A percentile compares a stretch with the other conserved stretches of the same genome.
These are phyloP conservation scores for Carassius gibelio DNA, from an alignment of 2,113 vertebrate species.

Conservation along the genomic window DNA sequence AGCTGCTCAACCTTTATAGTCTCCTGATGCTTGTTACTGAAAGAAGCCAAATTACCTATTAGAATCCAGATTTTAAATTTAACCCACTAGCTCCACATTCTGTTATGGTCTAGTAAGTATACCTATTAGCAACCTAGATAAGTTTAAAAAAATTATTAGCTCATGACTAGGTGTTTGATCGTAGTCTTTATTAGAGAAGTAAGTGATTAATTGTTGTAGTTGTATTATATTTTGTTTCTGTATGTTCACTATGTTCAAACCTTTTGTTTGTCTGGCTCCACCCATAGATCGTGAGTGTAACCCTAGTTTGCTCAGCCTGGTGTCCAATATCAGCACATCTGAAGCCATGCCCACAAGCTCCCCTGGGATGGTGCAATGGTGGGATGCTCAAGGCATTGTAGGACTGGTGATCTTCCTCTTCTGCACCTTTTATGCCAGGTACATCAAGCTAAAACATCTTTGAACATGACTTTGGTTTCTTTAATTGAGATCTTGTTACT, in stretches of 20 bases:
- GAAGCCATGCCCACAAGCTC: neutral
- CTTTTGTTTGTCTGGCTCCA: slow-evolving; percentile 11
- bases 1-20: neutral
- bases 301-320: slow-evolving; percentile 84
- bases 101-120: neutral
- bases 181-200: neutral
- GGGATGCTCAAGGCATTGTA: slow-evolving; percentile 94
- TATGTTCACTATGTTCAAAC: slow-evolving; percentile 1
- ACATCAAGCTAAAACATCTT: neutral
- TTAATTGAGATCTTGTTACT: neutral
- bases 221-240: neutral
- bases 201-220: neutral
- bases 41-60: neutral
- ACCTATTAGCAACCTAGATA: neutral
- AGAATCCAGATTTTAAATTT: neutral
- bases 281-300: slow-evolving; percentile 84
- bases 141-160: neutral
- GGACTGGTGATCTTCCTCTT: slow-evolving; percentile 92
- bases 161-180: neutral
- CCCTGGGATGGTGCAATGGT: slow-evolving; percentile 80
- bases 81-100: neutral
- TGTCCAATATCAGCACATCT: slow-evolving; percentile 68
- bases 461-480: neutral
- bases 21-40: neutral
- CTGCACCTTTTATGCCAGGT: slow-evolving; percentile 96